Evolutionary conservation across 2,797 vertebrate species (phyloP), one percentile per base, ranked within the genome.

Genomic region (Sebastolobus alascanus): DNA sequence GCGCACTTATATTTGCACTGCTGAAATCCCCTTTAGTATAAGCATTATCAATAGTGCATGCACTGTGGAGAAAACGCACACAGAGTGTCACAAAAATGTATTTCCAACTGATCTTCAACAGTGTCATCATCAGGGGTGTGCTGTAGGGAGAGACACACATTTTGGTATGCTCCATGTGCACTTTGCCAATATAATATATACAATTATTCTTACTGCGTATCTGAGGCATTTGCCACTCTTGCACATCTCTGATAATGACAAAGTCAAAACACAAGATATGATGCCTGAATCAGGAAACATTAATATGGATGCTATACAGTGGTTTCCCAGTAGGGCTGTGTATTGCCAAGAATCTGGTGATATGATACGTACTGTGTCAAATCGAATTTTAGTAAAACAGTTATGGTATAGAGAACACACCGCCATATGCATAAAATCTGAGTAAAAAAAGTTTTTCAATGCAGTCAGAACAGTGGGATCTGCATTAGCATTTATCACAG

Each of bases 71-170:
- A 67, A 46, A 66, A 70, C 13, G 40, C 27, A 68, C 18, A 66
- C 18, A 80, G 4, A 13, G 6, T 72, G 46, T 65, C 46, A 73
- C 52, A 73, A 68, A 29, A 67, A 67, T 59, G 18, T 64, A 55
- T 55, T 50, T 46, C 33, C 54, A 75, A 31, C 52, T 63, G n/a
- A 59, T 75, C 67, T 75, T 56, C 6, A 82, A 70, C 68, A 70
- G 64, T 75, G 38, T 84, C 54, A 55, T 72, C 70, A 78, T 75
- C 33, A 65, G 40, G 11, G 20, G 3, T 58, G 38, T 83, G 55
- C 33, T 27, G 10, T 11, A 22, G 52, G 6, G 6, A 29, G 16
- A 72, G 29, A 31, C 6, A 59, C 13, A 20, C 11, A 13, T 56
- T 12, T 60, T 72, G 2, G 18, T 43, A 31, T 56, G 20, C 50